Base-by-base conservation (phyloP, 1,140 invertebrate species). In the Anastatus disparis region DNA sequence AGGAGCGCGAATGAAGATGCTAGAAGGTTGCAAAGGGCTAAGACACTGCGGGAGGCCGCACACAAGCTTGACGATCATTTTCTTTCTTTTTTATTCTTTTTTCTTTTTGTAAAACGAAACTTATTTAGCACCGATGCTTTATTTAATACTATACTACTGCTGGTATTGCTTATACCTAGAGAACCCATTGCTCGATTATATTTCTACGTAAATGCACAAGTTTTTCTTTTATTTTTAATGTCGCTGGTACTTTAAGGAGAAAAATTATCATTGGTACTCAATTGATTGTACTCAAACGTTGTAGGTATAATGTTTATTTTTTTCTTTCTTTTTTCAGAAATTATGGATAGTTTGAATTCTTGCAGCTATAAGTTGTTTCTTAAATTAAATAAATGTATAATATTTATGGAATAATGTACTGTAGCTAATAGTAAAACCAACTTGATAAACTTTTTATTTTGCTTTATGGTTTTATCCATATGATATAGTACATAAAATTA, bases 81-180 rank as follows among this genome's bases (percentile, higher is more conserved):
- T n/a, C 1, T 48, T 20, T 62, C 59, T 62, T 20, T 8, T 40
- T 35, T n/a, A n/a, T n/a, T n/a, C n/a, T n/a, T n/a, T n/a, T n/a
- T n/a, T n/a, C n/a, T n/a, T n/a, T n/a, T n/a, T n/a, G n/a, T n/a
- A n/a, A n/a, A n/a, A n/a, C n/a, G n/a, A n/a, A 15, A 20, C 17
- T 52, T 46, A 59, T 59, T 48, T 52, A 52, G 27, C 42, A 48
- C 42, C 53, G 64, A 58, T 48, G 53, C 38, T 58, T 55, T 40
- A 26, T 66, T 52, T 65, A 38, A 55, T 20, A 17, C 17, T 40
- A n/a, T 20, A 29, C n/a, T 22, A 26, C 22, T 38, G 24, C 29
- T 59, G 12, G 17, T 38, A 26, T 38, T 24, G 26, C 26, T 38
- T 40, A 17, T 40, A 42, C 29, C 29, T 22, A 3, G 31, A 17